Conservation (phyloP, 2,888 invertebrate genomes). For the Drosophila planitibia region DNA sequence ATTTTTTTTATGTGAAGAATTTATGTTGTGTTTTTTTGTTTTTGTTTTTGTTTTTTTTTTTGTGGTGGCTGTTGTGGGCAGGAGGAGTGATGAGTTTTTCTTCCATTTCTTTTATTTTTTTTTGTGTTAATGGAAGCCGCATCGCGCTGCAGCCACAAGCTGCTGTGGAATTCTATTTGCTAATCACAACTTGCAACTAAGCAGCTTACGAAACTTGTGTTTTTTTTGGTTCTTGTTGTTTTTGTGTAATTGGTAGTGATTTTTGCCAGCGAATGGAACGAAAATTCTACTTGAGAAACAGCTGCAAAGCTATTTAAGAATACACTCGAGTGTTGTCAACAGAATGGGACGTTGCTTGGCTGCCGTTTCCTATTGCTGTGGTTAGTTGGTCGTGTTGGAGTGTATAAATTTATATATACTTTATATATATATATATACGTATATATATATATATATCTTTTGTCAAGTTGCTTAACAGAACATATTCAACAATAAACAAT, state of each 20-base stretch:
- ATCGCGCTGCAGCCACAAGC: constrained; percentile 53
- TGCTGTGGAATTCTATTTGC: constrained; percentile 67
- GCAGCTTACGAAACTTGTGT: constrained; percentile 76
- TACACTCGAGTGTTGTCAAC: constrained; percentile 50
- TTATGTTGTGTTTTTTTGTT: constrained; percentile 26
- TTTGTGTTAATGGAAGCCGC: constrained; percentile 63
- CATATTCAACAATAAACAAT: constrained; percentile 75
- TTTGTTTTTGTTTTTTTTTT: constrained; percentile 6
- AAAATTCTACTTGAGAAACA: constrained; percentile 61
- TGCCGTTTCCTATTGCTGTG: constrained; percentile 1
- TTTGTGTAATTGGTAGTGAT: constrained; percentile 57
- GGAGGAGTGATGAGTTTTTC: constrained; percentile 49
- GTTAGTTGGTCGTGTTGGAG: constrained; percentile 20
- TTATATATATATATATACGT: background rate
- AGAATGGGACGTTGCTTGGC: constrained; percentile 7
- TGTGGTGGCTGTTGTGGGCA: constrained; percentile 32
- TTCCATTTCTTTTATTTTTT: constrained; percentile 9
- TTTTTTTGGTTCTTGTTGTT: constrained; percentile 24
- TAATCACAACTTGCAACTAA: constrained; percentile 80
- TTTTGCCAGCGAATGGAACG: constrained; percentile 43
- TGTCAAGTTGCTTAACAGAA: constrained; percentile 64
- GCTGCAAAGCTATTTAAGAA: constrained; percentile 66
- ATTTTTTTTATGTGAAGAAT: constrained; percentile 28
- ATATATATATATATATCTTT: constrained; percentile 30
- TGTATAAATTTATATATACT: background rate